A percentile compares a stretch with the other conserved stretches of the same genome.
Conservation (phyloP, 2,888 invertebrate species). For the Escarpia spicata region DNA sequence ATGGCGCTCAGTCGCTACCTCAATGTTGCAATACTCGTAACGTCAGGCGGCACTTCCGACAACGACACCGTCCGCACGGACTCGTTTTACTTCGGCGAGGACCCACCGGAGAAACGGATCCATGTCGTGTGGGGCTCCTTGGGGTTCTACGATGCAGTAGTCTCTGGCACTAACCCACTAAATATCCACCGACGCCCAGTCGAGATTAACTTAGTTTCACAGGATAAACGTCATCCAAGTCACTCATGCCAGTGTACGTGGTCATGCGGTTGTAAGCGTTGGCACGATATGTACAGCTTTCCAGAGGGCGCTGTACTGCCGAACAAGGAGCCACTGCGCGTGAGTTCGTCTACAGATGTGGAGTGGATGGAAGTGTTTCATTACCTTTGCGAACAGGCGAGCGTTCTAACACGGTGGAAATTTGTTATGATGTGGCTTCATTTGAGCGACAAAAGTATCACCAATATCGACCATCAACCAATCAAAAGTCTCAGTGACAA, state of each 20-base stretch:
- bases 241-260: neutral
- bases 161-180: neutral
- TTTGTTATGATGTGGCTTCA: neutral
- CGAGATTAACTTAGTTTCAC: neutral
- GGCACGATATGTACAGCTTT: neutral
- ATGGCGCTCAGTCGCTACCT: neutral
- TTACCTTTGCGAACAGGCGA: neutral
- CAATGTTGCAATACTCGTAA: neutral
- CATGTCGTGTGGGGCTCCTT: neutral
- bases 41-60: neutral
- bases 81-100: conserved; percentile 7
- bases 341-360: neutral
- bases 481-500: neutral
- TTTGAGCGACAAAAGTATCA: neutral
- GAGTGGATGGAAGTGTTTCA: neutral
- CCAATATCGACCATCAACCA: neutral
- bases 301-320: neutral
- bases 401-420: neutral
- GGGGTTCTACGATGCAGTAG: neutral
- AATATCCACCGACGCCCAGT: neutral
- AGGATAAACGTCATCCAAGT: neutral
- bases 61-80: neutral
- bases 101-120: neutral
- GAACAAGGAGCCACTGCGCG: neutral
- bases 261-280: neutral